Evolutionary conservation across 2,888 invertebrate genomes (phyloP).

Genomic region (Mythimna loreyi): DNA sequence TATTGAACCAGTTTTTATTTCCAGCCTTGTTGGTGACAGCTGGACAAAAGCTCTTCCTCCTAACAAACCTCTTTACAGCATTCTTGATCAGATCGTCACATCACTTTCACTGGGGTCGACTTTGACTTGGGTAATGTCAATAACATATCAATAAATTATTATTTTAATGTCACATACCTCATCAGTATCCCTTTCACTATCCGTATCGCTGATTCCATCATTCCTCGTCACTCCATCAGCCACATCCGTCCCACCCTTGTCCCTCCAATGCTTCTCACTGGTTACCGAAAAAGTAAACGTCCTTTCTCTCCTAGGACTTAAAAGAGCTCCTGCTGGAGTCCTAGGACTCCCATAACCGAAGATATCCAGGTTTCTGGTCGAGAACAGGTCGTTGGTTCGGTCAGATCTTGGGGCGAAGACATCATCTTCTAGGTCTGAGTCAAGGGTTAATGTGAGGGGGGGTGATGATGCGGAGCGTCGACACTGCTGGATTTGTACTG

Average conservation of each 20-base stretch:
- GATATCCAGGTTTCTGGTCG: constrained; percentile 84
- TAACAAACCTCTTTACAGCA: too few relatives aligned
- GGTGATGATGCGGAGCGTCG: constrained; percentile 85
- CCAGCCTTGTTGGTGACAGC: too few relatives aligned
- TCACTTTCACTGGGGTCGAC: too few relatives aligned
- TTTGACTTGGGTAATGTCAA: neutral
- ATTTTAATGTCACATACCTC: constrained; percentile 74
- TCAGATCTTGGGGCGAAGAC: constrained; percentile 85
- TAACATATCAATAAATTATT: neutral
- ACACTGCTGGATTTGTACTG: constrained; percentile 73
- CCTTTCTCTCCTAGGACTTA: constrained; percentile 85
- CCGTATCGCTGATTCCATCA: constrained; percentile 42
- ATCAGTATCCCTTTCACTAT: constrained; percentile 72
- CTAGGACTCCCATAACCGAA: constrained; percentile 83
- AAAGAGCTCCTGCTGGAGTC: constrained; percentile 84
- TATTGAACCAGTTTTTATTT: too few relatives aligned
- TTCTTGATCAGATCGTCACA: too few relatives aligned
- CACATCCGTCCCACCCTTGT: constrained; percentile 87
- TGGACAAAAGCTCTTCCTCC: too few relatives aligned
- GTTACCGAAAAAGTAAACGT: constrained; percentile 84
- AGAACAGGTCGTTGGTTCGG: constrained; percentile 82
- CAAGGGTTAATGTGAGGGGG: constrained; percentile 81
- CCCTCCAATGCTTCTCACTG: constrained; percentile 87
- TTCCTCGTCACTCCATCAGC: constrained; percentile 76
- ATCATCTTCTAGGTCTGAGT: constrained; percentile 86